Percentiles rank a stretch among this genome's conserved stretches.
These are phyloP conservation scores for Eupeodes corollae DNA, from an alignment of 1,140 invertebrate genomes.

Conservation along the genomic window DNA sequence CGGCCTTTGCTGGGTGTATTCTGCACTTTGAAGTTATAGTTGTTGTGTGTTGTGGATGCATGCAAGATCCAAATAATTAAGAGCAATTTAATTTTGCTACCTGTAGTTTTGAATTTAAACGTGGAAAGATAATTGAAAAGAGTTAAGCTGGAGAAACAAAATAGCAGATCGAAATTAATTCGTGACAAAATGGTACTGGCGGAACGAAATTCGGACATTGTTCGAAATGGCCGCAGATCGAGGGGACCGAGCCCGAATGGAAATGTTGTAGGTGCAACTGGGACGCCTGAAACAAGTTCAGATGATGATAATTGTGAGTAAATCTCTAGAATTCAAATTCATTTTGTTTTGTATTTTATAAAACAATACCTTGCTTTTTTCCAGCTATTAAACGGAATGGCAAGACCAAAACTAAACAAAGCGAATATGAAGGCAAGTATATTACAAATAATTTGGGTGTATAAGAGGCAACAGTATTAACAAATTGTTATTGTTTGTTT, in stretches of 20 bases:
- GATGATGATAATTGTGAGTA: conserved; percentile 67
- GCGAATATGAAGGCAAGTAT: conserved; percentile 32
- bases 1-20: too few relatives aligned
- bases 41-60: too few relatives aligned
- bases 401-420: conserved; percentile 32
- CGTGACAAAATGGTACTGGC: conserved; percentile 64
- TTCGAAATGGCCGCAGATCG: conserved; percentile 73
- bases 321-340: neutral
- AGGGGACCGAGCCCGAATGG: conserved; percentile 80
- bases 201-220: conserved; percentile 67
- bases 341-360: neutral
- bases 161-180: neutral
- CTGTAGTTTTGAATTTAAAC: too few relatives aligned
- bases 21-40: too few relatives aligned
- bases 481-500: too few relatives aligned
- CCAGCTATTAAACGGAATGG: conserved; percentile 34
- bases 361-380: too few relatives aligned
- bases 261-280: conserved; percentile 44
- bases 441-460: neutral
- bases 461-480: too few relatives aligned
- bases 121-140: too few relatives aligned
- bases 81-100: too few relatives aligned
- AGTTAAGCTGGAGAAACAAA: too few relatives aligned
- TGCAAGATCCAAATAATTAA: too few relatives aligned
- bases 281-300: conserved; percentile 58